Percentiles rank a stretch among this genome's conserved stretches.
Evolutionary conservation across 2,797 vertebrate species (phyloP).

Genomic region (Calcarius lapponicus): DNA sequence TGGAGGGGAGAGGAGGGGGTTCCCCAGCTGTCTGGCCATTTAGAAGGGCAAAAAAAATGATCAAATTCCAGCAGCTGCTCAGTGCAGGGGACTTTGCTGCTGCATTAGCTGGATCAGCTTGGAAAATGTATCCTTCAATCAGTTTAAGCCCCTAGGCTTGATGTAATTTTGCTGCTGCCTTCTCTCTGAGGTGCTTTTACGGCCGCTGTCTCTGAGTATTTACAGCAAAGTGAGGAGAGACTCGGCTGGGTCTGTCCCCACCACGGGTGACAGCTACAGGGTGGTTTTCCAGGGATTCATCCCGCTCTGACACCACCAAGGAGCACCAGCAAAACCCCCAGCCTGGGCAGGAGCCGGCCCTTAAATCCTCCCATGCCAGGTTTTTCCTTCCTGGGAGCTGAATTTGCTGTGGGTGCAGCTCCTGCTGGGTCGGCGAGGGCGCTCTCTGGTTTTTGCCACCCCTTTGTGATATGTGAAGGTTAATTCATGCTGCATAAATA

Average conservation of each 20-base stretch:
- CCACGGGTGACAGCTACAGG: not conserved
- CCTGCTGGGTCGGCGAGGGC: fast-evolving
- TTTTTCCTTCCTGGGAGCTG: not conserved
- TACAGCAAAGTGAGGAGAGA: constrained; percentile 5
- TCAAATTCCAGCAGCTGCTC: not conserved
- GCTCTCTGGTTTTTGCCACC: not conserved
- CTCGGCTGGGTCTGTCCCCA: not conserved
- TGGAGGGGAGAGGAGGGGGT: not conserved
- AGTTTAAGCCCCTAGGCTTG: constrained; percentile 43
- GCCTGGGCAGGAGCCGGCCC: not conserved
- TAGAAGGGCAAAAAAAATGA: not conserved
- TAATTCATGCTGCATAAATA: too few relatives aligned
- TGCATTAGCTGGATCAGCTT: constrained; percentile 11
- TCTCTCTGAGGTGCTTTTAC: constrained; percentile 35
- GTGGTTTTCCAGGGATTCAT: not conserved
- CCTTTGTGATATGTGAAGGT: too few relatives aligned
- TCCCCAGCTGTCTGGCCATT: not conserved
- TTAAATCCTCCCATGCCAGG: not conserved
- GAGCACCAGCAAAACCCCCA: not conserved
- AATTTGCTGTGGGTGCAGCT: not conserved
- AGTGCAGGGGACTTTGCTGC: not conserved
- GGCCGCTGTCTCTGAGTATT: constrained; percentile 30
- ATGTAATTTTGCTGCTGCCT: constrained; percentile 45
- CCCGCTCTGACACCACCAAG: not conserved
- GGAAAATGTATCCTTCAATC: constrained; percentile 42